phyloP scores from a whole-genome alignment of 1,140 invertebrate species.

The Drosophila virilis region DNA sequence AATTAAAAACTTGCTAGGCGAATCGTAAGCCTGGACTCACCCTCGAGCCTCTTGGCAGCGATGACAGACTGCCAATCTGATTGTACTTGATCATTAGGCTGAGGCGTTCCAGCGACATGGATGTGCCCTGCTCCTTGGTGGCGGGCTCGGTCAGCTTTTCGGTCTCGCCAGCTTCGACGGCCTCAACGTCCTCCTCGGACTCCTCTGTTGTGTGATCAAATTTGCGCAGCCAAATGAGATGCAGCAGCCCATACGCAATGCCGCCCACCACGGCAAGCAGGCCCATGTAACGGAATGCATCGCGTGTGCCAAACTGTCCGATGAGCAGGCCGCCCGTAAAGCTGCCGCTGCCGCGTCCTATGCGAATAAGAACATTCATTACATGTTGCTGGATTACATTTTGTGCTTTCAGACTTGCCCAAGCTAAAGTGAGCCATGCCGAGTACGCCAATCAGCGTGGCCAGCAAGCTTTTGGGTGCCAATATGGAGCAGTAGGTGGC shows the following conservation, averaged over 20 bases:
- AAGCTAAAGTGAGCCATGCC: slow-evolving; percentile 93
- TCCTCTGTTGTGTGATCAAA: slow-evolving; percentile 85
- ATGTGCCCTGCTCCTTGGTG: slow-evolving; percentile 87
- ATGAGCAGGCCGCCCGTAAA: slow-evolving; percentile 92
- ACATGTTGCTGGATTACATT: neutral
- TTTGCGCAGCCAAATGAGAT: slow-evolving; percentile 89
- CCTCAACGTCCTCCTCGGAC: slow-evolving; percentile 84
- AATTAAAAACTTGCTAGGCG: slow-evolving; percentile 45
- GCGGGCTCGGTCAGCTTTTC: slow-evolving; percentile 87
- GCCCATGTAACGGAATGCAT: slow-evolving; percentile 91
- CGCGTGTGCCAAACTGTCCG: slow-evolving; percentile 88
- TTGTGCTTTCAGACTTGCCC: slow-evolving; percentile 84
- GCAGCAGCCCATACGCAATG: slow-evolving; percentile 88
- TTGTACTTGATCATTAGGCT: slow-evolving; percentile 90
- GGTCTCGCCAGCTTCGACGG: slow-evolving; percentile 86
- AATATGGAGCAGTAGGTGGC: slow-evolving; percentile 92
- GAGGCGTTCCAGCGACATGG: slow-evolving; percentile 88
- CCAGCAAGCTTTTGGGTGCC: slow-evolving; percentile 91
- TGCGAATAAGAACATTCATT: slow-evolving; percentile 1
- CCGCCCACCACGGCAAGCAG: slow-evolving; percentile 88
- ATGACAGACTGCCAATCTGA: slow-evolving; percentile 89
- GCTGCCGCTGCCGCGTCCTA: slow-evolving; percentile 89
- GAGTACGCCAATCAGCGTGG: slow-evolving; percentile 92
- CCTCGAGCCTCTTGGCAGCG: slow-evolving; percentile 86
- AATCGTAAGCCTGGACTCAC: slow-evolving; percentile 68